A percentile compares a stretch with the other conserved stretches of the same genome.
Evolutionary conservation across 37 sponge, comb jelly and placozoan species (phyloP).

Genomic region (Eunapius fragilis): DNA sequence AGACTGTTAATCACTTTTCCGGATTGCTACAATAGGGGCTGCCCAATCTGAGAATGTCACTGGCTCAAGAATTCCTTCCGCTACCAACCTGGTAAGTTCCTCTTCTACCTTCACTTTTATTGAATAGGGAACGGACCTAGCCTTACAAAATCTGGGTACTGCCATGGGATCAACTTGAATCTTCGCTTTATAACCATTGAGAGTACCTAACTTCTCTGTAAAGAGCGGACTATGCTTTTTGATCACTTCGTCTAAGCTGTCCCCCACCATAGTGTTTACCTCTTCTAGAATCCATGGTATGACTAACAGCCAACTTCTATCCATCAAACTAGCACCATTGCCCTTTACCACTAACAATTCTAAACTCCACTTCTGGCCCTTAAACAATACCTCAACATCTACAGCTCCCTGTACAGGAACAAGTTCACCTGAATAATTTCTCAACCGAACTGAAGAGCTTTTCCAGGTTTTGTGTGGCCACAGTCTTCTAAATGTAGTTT

Average conservation of each 20-base stretch:
- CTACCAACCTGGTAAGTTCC: slow-evolving; percentile 10
- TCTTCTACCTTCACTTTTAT: slow-evolving; percentile 28
- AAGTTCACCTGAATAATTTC: slow-evolving; percentile 16
- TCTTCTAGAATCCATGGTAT: slow-evolving; percentile 23
- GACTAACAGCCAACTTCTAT: slow-evolving; percentile 38
- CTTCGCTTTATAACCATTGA: slow-evolving; percentile 28
- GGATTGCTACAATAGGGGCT: slow-evolving; percentile 44
- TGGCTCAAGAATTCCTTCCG: slow-evolving; percentile 28
- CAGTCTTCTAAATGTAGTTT: not conserved
- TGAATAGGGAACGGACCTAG: slow-evolving; percentile 25
- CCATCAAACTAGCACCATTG: slow-evolving; percentile 42
- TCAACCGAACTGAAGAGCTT: not conserved
- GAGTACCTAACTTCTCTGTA: slow-evolving; percentile 3
- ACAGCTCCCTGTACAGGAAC: slow-evolving; percentile 14
- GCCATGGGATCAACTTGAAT: slow-evolving; percentile 15
- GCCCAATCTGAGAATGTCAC: slow-evolving; percentile 50
- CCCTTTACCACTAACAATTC: slow-evolving; percentile 37
- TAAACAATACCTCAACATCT: slow-evolving; percentile 5
- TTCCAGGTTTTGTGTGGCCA: not conserved
- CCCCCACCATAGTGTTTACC: not conserved
- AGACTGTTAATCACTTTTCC: slow-evolving; percentile 25
- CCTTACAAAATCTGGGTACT: slow-evolving; percentile 6
- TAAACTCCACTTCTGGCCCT: not conserved
- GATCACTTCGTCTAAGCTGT: not conserved
- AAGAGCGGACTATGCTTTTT: slow-evolving; percentile 1